These are phyloP conservation scores for Hetaerina americana DNA, from an alignment of 1,140 invertebrate genomes.

Conservation along the genomic window DNA sequence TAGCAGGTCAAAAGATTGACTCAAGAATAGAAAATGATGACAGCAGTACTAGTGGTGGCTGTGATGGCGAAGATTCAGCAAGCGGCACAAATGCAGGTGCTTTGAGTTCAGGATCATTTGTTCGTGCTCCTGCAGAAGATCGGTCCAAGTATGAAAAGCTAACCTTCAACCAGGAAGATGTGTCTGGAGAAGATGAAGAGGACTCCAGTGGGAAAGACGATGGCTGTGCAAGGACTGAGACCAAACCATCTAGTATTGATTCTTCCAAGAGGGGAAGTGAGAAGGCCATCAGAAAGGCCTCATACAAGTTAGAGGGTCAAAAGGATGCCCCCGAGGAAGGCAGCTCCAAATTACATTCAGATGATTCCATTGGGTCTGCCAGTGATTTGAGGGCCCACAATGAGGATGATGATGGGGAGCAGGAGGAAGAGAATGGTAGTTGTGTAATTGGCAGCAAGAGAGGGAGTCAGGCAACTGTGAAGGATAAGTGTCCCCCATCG, in stretches of 20 bases:
- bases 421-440: conserved; percentile 28
- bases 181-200: conserved; percentile 40
- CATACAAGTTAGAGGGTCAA: conserved; percentile 12
- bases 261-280: background rate
- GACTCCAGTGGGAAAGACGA: conserved; percentile 22
- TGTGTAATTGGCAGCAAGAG: background rate
- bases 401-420: conserved; percentile 24
- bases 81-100: background rate
- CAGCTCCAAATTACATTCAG: conserved; percentile 31
- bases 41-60: background rate
- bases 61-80: background rate
- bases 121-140: conserved; percentile 51
- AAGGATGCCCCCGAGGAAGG: conserved; percentile 18
- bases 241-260: conserved; percentile 16
- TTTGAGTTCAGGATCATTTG: conserved; percentile 34
- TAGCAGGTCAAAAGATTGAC: background rate
- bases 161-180: conserved; percentile 40
- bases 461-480: background rate
- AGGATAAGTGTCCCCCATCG: background rate
- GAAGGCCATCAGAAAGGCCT: background rate
- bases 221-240: background rate
- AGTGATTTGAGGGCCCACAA: conserved; percentile 49
- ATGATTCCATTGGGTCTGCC: conserved; percentile 62
- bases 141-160: conserved; percentile 68
- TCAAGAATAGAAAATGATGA: background rate